Evolutionary conservation across 2,113 vertebrate species (phyloP).

Genomic region (Notarius quadriscutis): DNA sequence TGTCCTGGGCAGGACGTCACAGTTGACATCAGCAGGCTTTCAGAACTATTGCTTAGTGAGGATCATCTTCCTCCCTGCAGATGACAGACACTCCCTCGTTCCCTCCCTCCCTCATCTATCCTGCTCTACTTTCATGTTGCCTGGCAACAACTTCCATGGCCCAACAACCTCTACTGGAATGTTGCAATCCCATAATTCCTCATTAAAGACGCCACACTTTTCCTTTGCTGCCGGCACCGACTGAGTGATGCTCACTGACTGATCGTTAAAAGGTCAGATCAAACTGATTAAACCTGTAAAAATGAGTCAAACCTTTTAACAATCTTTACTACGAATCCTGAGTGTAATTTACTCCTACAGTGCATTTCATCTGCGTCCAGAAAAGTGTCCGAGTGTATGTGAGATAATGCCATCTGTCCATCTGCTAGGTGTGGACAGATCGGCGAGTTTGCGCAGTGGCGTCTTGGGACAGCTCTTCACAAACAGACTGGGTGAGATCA

Average conservation of each 20-base stretch:
- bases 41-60: constrained; percentile 28
- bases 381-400: neutral
- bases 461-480: constrained; percentile 37
- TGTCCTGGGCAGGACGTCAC: constrained; percentile 39
- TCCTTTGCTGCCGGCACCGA: neutral
- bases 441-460: constrained; percentile 29
- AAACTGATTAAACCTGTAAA: neutral
- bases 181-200: constrained; percentile 13
- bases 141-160: constrained; percentile 52
- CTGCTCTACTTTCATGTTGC: constrained; percentile 59
- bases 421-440: constrained; percentile 23
- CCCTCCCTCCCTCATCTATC: constrained; percentile 36
- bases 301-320: neutral
- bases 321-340: neutral
- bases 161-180: constrained; percentile 36
- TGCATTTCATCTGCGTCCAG: neutral
- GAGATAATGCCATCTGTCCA: neutral
- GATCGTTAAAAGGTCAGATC: neutral
- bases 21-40: constrained; percentile 48
- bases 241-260: neutral
- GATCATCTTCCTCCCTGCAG: constrained; percentile 59
- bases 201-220: neutral
- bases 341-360: neutral
- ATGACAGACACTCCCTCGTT: constrained; percentile 38
- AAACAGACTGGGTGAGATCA: constrained; percentile 25